A percentile compares a stretch with the other conserved stretches of the same genome.
Evolutionary conservation across 2,113 vertebrate species (phyloP).

Genomic region (Crotalus horridus): DNA sequence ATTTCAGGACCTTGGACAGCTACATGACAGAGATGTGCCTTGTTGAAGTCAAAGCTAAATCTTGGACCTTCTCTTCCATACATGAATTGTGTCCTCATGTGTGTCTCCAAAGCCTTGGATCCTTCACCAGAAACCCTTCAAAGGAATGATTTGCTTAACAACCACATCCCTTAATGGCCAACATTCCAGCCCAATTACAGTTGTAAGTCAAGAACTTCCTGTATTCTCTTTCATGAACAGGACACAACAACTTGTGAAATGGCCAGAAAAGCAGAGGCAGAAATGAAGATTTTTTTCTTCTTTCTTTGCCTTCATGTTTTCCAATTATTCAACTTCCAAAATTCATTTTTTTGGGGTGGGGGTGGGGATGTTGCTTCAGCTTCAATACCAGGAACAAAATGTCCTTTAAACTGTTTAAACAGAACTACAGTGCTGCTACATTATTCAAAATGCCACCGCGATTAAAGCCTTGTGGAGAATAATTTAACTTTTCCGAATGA

Average conservation of each 20-base stretch:
- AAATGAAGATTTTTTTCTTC: neutral
- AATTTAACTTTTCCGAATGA: neutral
- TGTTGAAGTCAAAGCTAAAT: too few species aligned
- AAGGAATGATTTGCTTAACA: neutral
- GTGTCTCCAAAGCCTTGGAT: neutral
- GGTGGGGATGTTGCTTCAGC: neutral
- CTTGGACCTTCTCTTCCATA: neutral
- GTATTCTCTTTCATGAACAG: neutral
- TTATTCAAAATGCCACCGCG: neutral
- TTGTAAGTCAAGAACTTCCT: neutral
- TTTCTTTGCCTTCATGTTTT: neutral
- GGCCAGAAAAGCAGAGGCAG: neutral
- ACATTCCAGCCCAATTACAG: neutral
- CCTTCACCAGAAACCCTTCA: neutral
- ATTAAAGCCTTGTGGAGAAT: neutral
- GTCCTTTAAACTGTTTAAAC: neutral
- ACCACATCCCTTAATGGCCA: neutral
- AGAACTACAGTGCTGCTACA: neutral
- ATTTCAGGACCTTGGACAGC: neutral
- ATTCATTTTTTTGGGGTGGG: accelerated
- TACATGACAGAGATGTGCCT: too few species aligned
- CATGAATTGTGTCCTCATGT: neutral
- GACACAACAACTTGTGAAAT: neutral
- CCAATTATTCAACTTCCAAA: neutral
- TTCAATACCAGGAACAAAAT: conserved; percentile 7